phyloP scores from a whole-genome alignment of 64 coral and sea anemone genomes.

The Montipora efflorescens region DNA sequence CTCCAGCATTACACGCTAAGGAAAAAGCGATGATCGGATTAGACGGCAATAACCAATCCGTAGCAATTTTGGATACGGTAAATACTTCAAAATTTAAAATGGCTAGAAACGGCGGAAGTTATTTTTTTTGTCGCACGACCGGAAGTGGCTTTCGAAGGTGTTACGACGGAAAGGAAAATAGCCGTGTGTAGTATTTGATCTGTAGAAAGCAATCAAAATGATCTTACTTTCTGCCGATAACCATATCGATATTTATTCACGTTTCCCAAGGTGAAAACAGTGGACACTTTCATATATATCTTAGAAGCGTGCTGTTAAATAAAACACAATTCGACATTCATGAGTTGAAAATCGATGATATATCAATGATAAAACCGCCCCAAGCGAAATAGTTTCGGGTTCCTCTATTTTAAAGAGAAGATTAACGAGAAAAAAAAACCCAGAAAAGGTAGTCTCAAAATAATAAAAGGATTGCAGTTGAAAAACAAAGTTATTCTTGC shows the following conservation, averaged over 20 bases:
- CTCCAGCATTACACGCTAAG: no score
- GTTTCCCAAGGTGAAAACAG: not conserved
- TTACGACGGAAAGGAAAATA: not conserved
- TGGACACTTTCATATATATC: not conserved
- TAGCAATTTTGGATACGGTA: not conserved
- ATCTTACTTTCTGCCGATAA: not conserved
- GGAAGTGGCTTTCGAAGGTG: conserved; percentile 38
- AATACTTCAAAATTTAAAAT: not conserved
- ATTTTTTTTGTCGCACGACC: not conserved
- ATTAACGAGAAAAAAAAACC: not conserved
- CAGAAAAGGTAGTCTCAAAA: not conserved
- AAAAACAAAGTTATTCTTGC: no score
- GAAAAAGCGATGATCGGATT: no score
- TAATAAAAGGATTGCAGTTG: not conserved
- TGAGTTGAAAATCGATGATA: not conserved
- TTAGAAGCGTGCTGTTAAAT: not conserved
- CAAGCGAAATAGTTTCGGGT: not conserved
- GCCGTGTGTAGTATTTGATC: not conserved
- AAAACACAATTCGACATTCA: not conserved
- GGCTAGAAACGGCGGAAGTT: not conserved
- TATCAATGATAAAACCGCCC: not conserved
- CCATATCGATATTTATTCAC: not conserved
- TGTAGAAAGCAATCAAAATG: not conserved
- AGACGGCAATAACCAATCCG: no score
- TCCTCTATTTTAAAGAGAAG: not conserved